Base-by-base conservation (phyloP, 2,888 invertebrate genomes). In the Eucera pruinosa region DNA sequence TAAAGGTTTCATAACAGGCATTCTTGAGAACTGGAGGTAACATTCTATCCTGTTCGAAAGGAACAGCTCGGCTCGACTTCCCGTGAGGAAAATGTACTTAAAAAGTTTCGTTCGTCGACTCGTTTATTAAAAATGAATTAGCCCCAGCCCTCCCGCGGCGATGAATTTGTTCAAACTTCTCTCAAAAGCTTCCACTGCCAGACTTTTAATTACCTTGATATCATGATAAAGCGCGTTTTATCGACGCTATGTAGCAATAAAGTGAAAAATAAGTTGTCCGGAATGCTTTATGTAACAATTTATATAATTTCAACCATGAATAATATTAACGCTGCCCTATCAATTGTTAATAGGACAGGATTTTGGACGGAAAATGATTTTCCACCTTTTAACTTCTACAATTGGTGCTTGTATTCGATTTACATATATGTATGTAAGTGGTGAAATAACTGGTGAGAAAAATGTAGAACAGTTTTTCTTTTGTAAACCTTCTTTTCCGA, bases 61-160 rank as follows among this genome's bases (percentile, higher is more conserved):
- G 61, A 50, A 72, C 66, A 39, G 60, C 55, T 57, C 60, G 54
- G 70, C 72, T 57, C 60, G 54, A 68, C 72, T 70, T 77, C 72
- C 58, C 72, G 68, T 68, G 68, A 69, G 65, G 73, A 80, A 82
- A 83, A 87, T 82, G 88, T 86, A 88, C 89, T 89, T 88, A 88
- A 90, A 89, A 89, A 90, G 86, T 90, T 90, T 89, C 67, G 78
- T 70, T 76, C 73, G 83, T 74, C 81, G 83, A 85, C 84, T 88
- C 89, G 87, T 89, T 91, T 89, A 88, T 88, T 88, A 89, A 90
- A 90, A 91, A 90, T 88, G 89, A 89, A 90, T 90, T 90, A 90
- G 84, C 87, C 81, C 80, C 81, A 69, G 72, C 78, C 79, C 71
- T 70, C 78, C 52, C 41, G 77, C 79, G 81, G 77, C 86, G 83